Evolutionary conservation across 2,113 vertebrate species (phyloP).

Genomic region (Oreochromis aureus): DNA sequence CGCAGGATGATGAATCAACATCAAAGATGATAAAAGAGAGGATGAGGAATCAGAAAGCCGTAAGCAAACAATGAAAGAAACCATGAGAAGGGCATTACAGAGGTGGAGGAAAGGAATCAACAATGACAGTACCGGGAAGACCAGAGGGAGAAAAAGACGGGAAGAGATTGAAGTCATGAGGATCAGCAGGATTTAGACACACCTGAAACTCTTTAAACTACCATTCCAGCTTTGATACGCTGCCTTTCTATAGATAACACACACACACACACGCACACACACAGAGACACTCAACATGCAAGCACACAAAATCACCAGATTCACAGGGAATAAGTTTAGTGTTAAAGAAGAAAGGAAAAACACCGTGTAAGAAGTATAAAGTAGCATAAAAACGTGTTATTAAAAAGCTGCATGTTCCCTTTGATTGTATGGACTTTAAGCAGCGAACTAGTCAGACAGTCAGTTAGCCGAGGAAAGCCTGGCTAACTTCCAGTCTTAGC

Average conservation of each 20-base stretch:
- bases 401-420: conserved; percentile 1
- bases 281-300: background rate
- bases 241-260: background rate
- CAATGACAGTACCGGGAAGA: background rate
- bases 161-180: conserved; percentile 15
- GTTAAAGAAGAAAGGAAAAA: background rate
- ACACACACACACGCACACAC: background rate
- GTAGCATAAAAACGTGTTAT: background rate
- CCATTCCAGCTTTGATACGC: conserved; percentile 43
- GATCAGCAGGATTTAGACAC: conserved; percentile 36
- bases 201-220: conserved; percentile 36
- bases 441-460: conserved; percentile 22
- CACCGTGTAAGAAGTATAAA: background rate
- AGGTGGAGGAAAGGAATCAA: background rate
- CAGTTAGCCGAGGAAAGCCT: conserved; percentile 50
- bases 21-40: background rate
- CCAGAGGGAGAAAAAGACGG: background rate
- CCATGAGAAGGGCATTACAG: background rate
- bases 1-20: background rate
- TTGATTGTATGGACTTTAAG: conserved; percentile 19
- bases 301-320: background rate
- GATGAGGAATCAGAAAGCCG: background rate
- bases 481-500: conserved; percentile 40
- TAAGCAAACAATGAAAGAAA: background rate
- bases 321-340: background rate